phyloP scores from a whole-genome alignment of 2,113 vertebrate genomes.

The Alexandromys fortis region DNA sequence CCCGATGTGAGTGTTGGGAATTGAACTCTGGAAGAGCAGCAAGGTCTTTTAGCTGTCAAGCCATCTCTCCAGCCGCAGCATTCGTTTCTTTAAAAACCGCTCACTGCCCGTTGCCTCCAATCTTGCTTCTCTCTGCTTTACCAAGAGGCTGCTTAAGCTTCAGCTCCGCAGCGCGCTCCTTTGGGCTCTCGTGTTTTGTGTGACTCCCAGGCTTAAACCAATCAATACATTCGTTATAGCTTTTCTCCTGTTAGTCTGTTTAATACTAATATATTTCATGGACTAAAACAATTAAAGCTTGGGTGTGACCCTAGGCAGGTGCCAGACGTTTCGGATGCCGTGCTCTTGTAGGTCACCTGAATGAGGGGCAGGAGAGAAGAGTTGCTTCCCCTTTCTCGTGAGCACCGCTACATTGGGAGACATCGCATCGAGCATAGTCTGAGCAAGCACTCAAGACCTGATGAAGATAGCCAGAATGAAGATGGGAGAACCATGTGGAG shows the following conservation, averaged over 20 bases:
- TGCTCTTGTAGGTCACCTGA: background rate
- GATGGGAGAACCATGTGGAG: background rate
- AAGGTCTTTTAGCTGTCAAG: background rate
- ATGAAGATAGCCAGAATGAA: background rate
- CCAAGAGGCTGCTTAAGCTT: background rate
- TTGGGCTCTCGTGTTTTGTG: background rate
- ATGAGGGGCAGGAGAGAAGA: background rate
- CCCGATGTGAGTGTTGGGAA: background rate
- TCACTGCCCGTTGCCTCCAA: background rate
- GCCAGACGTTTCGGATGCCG: background rate
- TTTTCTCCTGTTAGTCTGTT: background rate
- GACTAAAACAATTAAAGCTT: background rate
- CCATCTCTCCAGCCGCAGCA: background rate
- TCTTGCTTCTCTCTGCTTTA: background rate
- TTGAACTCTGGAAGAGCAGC: background rate
- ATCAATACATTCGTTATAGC: background rate
- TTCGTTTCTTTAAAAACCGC: background rate
- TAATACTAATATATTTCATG: background rate
- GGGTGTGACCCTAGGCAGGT: background rate
- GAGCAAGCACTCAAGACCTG: background rate
- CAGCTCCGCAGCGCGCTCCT: background rate
- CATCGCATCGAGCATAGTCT: background rate
- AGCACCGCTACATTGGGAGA: background rate
- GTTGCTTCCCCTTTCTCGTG: background rate
- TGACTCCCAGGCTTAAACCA: background rate